Conservation (phyloP, 2,797 vertebrate genomes). For the Liasis olivaceus region DNA sequence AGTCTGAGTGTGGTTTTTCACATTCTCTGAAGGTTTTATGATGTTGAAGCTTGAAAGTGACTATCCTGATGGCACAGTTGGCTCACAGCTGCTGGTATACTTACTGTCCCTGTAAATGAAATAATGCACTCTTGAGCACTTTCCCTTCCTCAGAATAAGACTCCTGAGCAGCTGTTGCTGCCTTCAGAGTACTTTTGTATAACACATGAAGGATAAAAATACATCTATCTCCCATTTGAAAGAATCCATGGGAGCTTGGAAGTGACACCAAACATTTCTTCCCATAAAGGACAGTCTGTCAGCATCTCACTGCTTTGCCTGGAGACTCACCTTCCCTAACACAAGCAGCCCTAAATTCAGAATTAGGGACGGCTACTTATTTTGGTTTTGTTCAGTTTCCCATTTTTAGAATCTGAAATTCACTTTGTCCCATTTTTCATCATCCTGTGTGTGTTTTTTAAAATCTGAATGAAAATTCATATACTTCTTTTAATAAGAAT, state of each 20-base stretch:
- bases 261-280: conserved; percentile 32
- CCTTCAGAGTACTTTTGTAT: conserved; percentile 49
- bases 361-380: neutral
- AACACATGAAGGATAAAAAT: conserved; percentile 51
- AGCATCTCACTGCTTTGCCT: neutral
- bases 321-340: neutral
- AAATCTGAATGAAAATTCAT: neutral
- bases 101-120: conserved; percentile 67
- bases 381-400: neutral
- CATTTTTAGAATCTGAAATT: neutral
- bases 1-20: conserved; percentile 65
- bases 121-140: conserved; percentile 66
- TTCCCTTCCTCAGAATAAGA: conserved; percentile 52
- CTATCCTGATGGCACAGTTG: conserved; percentile 56
- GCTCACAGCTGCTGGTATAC: conserved; percentile 58
- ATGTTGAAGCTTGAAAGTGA: conserved; percentile 68
- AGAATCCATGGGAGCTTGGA: conserved; percentile 25
- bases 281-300: conserved; percentile 20
- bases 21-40: conserved; percentile 67
- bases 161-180: conserved; percentile 55
- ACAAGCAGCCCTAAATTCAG: neutral
- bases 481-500: neutral
- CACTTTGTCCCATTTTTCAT: neutral
- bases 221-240: conserved; percentile 30
- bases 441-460: neutral